Base-by-base conservation (phyloP, 2,113 vertebrate species). In the Salvelinus namaycush region DNA sequence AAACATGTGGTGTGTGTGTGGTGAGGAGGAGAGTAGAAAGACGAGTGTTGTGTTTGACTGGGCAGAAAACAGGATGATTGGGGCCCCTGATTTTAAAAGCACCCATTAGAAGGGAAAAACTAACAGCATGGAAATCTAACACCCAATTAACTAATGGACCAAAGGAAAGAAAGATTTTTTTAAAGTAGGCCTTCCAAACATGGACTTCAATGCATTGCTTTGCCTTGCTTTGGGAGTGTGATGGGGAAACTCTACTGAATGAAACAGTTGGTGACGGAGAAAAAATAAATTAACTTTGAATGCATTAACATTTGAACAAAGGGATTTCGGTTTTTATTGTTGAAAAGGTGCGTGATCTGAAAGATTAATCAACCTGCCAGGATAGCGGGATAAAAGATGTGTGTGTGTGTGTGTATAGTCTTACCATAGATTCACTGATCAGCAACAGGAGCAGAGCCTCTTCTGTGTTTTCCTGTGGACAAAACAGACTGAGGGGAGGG, bases 381-480 rank as follows among this genome's bases (percentile, higher is more conserved):
- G 51, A 8, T 59, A 9, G 64, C 16, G 13, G 24, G n/a, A 20
- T 65, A 14, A 65, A 57, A 9, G 14, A 34, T 20, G 12, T 68
- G 27, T 68, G 13, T 68, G 26, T 27, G 49, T 8, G 12, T 68
- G 64, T n/a, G 64, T 64, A 39, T 54, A 16, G 12, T 89, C 96
- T 95, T 84, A 99, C 98, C 98, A 99, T 99, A 27, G 98, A 99
- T 86, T 99, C 98, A 79, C 97, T 99, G 85, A 99, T 99, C 86
- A 99, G 96, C 87, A 99, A 87, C 79, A 99, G 91, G 79, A 99
- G 89, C 85, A 99, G 89, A 69, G 98, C 98, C 90, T 99, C 98
- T 89, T 99, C 98, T 73, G 97, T 99, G 86, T 99, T 99, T 92
- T 99, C 98, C 94, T 99, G 97, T 86, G 98, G 98, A 93, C 98